phyloP scores from a whole-genome alignment of 1,140 invertebrate genomes.

The Polyergus mexicanus region DNA sequence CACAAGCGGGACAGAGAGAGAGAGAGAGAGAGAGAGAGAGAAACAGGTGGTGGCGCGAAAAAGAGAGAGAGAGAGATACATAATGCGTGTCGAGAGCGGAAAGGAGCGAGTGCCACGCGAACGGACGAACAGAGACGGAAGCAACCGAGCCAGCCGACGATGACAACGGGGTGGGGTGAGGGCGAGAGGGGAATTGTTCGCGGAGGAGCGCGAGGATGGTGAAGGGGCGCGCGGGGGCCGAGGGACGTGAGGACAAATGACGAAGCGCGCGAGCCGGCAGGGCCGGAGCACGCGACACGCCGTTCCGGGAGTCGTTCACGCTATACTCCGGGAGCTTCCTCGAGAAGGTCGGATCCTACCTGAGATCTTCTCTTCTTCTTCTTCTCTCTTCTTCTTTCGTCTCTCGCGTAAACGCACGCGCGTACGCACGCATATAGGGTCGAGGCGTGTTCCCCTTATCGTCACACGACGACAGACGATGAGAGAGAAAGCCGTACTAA shows the following conservation, averaged over 20 bases:
- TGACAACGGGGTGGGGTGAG: background rate
- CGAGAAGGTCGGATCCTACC: background rate
- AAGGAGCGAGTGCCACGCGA: slow-evolving; percentile 67
- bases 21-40: background rate
- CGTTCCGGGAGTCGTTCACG: slow-evolving; percentile 49
- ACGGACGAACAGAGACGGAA: slow-evolving; percentile 57
- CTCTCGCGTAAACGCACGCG: background rate
- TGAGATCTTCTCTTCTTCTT: background rate
- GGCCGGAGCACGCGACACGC: slow-evolving; percentile 72
- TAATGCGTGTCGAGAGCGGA: background rate
- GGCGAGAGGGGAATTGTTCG: slow-evolving; percentile 34
- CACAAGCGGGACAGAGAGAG: background rate
- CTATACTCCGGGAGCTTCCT: background rate
- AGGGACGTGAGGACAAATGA: slow-evolving; percentile 70
- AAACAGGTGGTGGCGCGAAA: background rate
- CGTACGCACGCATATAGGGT: background rate
- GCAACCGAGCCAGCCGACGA: background rate
- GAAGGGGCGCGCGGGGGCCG: slow-evolving; percentile 19
- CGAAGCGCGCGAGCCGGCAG: slow-evolving; percentile 74
- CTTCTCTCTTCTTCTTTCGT: background rate
- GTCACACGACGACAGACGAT: background rate
- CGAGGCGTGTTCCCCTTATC: background rate
- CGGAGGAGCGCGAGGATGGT: slow-evolving; percentile 32
- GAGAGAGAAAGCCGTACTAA: background rate
- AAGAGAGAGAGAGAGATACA: background rate